These are phyloP conservation scores for Rhogogaster chlorosoma DNA, from an alignment of 2,888 invertebrate genomes.

Conservation along the genomic window DNA sequence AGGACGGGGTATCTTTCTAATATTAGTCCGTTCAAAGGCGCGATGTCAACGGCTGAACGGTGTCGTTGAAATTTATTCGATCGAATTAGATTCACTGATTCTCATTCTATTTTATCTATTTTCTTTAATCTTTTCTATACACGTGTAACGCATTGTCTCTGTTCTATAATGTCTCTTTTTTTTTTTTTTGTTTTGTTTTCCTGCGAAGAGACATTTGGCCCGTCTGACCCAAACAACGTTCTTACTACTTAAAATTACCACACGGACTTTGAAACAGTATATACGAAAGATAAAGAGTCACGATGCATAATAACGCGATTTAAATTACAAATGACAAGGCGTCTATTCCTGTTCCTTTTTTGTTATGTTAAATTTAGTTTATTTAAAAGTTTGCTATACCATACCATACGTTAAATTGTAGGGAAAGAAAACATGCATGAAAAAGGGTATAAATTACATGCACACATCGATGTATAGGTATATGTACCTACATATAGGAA, in stretches of 20 bases:
- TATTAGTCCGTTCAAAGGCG: slow-evolving; percentile 4
- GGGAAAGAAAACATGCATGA: not conserved
- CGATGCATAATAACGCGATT: not conserved
- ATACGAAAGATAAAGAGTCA: not conserved
- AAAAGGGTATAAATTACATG: not conserved
- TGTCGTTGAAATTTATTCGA: not conserved
- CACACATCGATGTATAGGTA: not conserved
- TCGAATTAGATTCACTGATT: not conserved
- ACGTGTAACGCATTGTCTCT: not conserved
- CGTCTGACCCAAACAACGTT: not conserved
- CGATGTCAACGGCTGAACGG: slow-evolving; percentile 18
- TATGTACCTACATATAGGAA: too few relatives aligned
- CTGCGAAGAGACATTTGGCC: not conserved
- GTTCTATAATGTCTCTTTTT: not conserved
- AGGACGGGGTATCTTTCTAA: slow-evolving; percentile 23
- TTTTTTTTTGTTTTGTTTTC: not conserved
- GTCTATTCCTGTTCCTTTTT: too few relatives aligned
- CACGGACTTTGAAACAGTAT: not conserved
- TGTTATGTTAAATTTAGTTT: not conserved
- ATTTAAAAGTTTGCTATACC: not conserved
- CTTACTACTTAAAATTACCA: slow-evolving; percentile 31
- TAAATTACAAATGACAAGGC: not conserved
- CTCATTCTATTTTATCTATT: not conserved
- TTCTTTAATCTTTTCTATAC: not conserved
- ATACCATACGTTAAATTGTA: not conserved